Evolutionary conservation across 2,797 vertebrate species (phyloP).

Genomic region (Sebastiscus albofasciatus): DNA sequence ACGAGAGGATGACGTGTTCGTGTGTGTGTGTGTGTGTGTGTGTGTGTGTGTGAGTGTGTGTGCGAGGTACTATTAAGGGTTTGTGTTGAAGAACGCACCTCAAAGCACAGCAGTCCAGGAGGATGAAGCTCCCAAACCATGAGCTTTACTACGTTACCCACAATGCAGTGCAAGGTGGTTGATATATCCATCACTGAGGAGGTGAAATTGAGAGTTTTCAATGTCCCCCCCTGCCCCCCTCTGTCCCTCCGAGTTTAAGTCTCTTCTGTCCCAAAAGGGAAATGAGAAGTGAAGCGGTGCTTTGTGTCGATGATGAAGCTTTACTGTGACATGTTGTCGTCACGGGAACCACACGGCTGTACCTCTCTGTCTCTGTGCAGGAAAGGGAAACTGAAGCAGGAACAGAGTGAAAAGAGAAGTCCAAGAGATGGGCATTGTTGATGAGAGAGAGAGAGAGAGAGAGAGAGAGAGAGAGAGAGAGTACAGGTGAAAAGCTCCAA

Average conservation of each 20-base stretch:
- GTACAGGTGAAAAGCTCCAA: constrained; percentile 35
- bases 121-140: constrained; percentile 54
- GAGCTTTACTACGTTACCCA: constrained; percentile 69
- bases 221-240: neutral
- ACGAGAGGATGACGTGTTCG: constrained; percentile 2
- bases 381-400: constrained; percentile 44
- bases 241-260: constrained; percentile 35
- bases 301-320: constrained; percentile 67
- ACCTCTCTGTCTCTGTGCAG: constrained; percentile 55
- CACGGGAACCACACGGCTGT: constrained; percentile 54
- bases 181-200: constrained; percentile 11
- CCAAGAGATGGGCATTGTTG: constrained; percentile 31
- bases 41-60: neutral
- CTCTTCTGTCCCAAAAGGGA: constrained; percentile 55
- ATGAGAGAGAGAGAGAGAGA: neutral
- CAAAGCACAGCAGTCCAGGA: constrained; percentile 74
- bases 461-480: neutral
- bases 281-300: constrained; percentile 63
- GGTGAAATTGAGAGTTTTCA: constrained; percentile 64
- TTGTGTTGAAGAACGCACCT: constrained; percentile 50
- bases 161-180: constrained; percentile 56
- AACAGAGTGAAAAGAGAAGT: constrained; percentile 51
- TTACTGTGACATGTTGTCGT: constrained; percentile 68
- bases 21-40: neutral
- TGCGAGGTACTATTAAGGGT: constrained; percentile 1